Evolutionary conservation across 2,888 invertebrate species (phyloP), one percentile per base, ranked within the genome.

Genomic region (Nemotelus pantherinus): DNA sequence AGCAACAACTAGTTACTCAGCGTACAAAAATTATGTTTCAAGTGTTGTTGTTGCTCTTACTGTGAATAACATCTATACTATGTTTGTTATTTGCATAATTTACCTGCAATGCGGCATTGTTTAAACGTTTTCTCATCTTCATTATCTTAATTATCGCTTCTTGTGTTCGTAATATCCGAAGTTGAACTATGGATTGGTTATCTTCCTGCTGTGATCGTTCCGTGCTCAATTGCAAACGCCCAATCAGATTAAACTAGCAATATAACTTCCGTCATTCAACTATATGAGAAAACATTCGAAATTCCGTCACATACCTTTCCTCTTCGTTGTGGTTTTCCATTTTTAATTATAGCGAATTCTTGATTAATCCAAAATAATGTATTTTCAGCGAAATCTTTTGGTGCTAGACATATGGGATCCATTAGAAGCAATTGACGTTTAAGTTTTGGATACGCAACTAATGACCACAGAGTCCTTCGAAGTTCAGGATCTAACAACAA

Each of bases 101-200:
- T 84, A 91, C 91, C 90, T 99, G 99, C 80, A 99, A 89, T 82
- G 97, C 95, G 72, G 95, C 96, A 87, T 98, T 98, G 68, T 94
- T 94, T 80, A 98, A 94, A 80, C 93, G 91, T 87, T 99, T 99
- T 80, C 99, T 91, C 96, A 97, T 99, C 88, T 99, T 99, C 88
- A 99, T 90, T 80, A 99, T 98, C 89, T 99, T 99, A 81, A 99
- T 98, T 81, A 99, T 97, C 45, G 99, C 99, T 89, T 99, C 99
- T 91, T 99, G 92, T 25, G 93, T 92, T 83, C 99, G 91, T 82
- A 98, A 89, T 86, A 98, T 98, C 85, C 99, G 91, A 76, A 99
- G 90, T 86, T 98, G 98, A 80, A 99, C 96, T 85, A 99, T 99
- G 77, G 98, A 98, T 88, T 99, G 98, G 88, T 98, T 98, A 87